These are phyloP conservation scores for Thymelicus lineola DNA, from an alignment of 2,888 invertebrate species.

Conservation along the genomic window DNA sequence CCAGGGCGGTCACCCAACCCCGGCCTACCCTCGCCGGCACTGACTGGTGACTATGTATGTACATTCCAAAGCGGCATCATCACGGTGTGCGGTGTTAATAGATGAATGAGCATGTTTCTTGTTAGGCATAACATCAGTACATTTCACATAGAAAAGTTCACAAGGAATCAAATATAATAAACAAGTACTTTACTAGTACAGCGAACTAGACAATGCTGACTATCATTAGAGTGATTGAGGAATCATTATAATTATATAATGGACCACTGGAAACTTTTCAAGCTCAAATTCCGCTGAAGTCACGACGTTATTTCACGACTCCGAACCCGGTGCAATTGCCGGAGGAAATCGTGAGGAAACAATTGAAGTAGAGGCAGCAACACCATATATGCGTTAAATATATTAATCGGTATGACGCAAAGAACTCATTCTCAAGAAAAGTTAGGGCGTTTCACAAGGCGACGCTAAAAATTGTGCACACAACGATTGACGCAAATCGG, in stretches of 20 bases:
- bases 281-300: conserved; percentile 24
- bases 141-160: no score
- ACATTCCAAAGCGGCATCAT: no score
- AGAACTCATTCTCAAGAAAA: conserved; percentile 53
- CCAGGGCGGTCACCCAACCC: no score
- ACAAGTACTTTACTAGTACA: background rate
- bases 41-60: no score
- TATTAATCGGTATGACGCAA: conserved; percentile 66
- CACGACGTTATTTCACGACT: conserved; percentile 37
- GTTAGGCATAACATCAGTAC: no score
- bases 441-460: conserved; percentile 62
- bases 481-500: conserved; percentile 68
- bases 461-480: conserved; percentile 66
- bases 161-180: no score
- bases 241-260: conserved; percentile 28
- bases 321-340: conserved; percentile 35
- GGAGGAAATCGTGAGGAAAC: conserved; percentile 51
- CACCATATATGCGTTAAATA: conserved; percentile 48
- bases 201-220: conserved; percentile 18
- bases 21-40: no score
- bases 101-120: no score
- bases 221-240: conserved; percentile 20
- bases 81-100: no score
- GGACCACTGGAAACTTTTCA: conserved; percentile 23
- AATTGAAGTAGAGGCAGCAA: conserved; percentile 52